A percentile compares a stretch with the other conserved stretches of the same genome.
These are phyloP conservation scores for Geophilus truncorum DNA, from an alignment of 2,888 invertebrate genomes.

Conservation along the genomic window DNA sequence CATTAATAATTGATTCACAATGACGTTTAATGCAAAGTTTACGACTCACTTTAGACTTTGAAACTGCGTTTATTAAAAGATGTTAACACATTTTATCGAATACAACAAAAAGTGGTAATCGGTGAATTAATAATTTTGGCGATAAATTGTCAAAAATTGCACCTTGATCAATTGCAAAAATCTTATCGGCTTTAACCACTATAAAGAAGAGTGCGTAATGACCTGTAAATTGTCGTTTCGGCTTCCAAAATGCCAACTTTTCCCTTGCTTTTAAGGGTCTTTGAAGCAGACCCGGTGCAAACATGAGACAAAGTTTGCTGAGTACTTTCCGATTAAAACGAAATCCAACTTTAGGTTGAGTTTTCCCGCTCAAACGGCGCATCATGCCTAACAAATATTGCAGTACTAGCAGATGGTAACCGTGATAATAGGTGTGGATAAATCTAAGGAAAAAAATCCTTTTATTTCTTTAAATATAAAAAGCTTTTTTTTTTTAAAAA, in stretches of 20 bases:
- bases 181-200: background rate
- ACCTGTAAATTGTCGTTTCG: background rate
- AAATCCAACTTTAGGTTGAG: background rate
- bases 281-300: background rate
- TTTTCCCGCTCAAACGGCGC: background rate
- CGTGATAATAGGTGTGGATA: background rate
- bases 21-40: background rate
- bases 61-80: too few species aligned
- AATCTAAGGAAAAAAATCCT: background rate
- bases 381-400: background rate
- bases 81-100: too few species aligned
- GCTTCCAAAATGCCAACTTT: background rate
- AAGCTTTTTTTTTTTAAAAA: background rate
- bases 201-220: background rate
- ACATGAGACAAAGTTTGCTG: background rate
- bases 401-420: background rate
- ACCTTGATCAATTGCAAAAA: background rate
- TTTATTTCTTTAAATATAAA: background rate
- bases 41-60: too few species aligned
- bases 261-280: background rate
- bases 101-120: background rate
- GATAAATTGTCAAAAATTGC: background rate
- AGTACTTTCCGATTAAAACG: background rate
- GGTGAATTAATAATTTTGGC: background rate
- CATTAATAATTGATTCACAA: background rate